Conservation (phyloP, 2,797 vertebrate species). For the Hybognathus amarus region DNA sequence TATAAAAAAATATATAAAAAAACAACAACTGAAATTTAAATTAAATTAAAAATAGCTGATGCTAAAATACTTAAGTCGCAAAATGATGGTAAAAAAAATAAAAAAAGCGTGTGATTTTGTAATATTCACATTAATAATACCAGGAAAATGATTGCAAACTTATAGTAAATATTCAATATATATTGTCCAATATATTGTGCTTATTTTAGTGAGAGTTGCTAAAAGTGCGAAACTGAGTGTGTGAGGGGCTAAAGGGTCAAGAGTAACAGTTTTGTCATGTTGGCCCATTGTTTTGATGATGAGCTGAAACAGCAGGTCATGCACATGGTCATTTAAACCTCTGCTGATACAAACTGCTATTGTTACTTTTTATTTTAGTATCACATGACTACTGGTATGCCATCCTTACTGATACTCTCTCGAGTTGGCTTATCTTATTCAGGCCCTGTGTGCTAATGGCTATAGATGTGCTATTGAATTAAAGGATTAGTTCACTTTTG, state of each 20-base stretch:
- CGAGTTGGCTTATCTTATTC: neutral
- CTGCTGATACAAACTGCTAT: neutral
- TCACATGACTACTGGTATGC: neutral
- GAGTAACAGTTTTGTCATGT: neutral
- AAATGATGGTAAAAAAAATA: neutral
- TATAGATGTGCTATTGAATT: neutral
- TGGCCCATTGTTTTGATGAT: constrained; percentile 7
- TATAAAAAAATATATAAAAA: no score
- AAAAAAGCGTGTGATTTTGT: neutral
- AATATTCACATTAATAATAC: neutral
- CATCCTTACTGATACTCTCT: neutral
- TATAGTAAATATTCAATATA: neutral
- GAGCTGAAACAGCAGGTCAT: constrained; percentile 37
- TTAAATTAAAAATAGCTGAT: neutral
- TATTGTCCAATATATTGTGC: neutral
- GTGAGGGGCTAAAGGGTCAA: neutral
- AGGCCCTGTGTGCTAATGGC: neutral
- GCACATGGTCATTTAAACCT: constrained; percentile 17
- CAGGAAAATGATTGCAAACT: neutral
- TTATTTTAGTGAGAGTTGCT: neutral
- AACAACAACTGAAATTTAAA: no score
- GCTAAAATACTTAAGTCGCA: neutral
- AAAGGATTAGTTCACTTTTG: no score
- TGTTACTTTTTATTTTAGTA: neutral
- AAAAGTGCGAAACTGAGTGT: constrained; percentile 20